Conservation (phyloP, 2,113 vertebrate species). For the Gadus macrocephalus region DNA sequence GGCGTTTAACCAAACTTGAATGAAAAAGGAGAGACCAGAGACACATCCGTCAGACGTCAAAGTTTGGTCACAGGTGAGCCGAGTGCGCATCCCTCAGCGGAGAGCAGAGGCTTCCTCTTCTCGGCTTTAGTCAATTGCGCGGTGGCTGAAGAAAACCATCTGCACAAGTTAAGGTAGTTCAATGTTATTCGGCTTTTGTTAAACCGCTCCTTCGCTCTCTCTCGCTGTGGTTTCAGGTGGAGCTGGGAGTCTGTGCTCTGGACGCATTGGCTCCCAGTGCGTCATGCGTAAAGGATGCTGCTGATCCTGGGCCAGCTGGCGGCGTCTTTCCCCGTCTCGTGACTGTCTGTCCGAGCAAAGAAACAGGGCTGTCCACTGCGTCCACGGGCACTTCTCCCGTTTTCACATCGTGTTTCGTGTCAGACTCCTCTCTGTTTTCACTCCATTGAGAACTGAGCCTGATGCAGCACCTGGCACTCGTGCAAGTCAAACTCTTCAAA, state of each 20-base stretch:
- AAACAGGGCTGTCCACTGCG: slow-evolving; percentile 24
- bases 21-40: not conserved
- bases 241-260: slow-evolving; percentile 3
- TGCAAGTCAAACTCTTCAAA: no score
- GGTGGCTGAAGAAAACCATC: slow-evolving; percentile 49
- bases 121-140: slow-evolving; percentile 30
- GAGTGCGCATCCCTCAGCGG: no score
- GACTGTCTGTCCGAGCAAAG: slow-evolving; percentile 45
- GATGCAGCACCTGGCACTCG: not conserved
- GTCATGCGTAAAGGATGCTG: slow-evolving; percentile 46
- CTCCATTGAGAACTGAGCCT: not conserved
- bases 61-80: slow-evolving; percentile 15
- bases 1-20: slow-evolving; percentile 13
- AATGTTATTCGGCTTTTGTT: not conserved
- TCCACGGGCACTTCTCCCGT: slow-evolving; percentile 17
- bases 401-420: slow-evolving; percentile 30
- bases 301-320: slow-evolving; percentile 50
- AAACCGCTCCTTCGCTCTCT: not conserved
- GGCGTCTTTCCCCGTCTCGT: slow-evolving; percentile 39
- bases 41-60: slow-evolving; percentile 23
- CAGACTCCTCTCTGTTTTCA: slow-evolving; percentile 25
- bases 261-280: slow-evolving; percentile 33
- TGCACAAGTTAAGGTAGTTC: not conserved
- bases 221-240: not conserved
- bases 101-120: not conserved